Evolutionary conservation across 2,113 vertebrate species (phyloP).

Genomic region (Ovibos moschatus): DNA sequence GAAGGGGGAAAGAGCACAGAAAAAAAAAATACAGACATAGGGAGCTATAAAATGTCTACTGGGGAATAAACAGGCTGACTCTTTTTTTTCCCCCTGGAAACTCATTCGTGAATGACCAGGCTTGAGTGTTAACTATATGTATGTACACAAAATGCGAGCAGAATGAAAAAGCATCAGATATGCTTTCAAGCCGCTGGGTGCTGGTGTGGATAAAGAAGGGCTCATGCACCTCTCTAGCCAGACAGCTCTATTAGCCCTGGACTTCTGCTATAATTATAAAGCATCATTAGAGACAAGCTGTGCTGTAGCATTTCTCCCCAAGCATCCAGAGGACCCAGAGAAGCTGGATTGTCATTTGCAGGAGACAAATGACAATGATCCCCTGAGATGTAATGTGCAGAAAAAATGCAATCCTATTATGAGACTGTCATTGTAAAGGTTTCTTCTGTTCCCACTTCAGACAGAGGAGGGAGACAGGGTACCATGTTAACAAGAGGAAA

Average conservation of each 20-base stretch:
- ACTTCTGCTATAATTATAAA: slow-evolving; percentile 67
- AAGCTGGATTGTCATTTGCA: slow-evolving; percentile 52
- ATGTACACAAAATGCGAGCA: slow-evolving; percentile 23
- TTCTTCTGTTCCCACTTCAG: slow-evolving; percentile 59
- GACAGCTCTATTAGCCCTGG: slow-evolving; percentile 51
- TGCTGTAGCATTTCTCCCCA: slow-evolving; percentile 31
- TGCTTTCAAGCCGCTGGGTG: neutral
- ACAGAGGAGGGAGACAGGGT: slow-evolving; percentile 71
- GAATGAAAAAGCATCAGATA: slow-evolving; percentile 27
- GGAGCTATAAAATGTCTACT: neutral
- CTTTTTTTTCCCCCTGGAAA: neutral
- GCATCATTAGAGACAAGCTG: slow-evolving; percentile 33
- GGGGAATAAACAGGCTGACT: neutral
- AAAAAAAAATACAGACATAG: neutral
- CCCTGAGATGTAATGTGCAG: slow-evolving; percentile 30
- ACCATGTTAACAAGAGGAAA: slow-evolving; percentile 1
- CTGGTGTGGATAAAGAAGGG: neutral
- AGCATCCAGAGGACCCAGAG: slow-evolving; percentile 19
- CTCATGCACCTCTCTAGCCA: slow-evolving; percentile 4
- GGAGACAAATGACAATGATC: slow-evolving; percentile 54
- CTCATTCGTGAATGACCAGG: neutral
- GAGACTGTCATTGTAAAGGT: slow-evolving; percentile 13
- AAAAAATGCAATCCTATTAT: slow-evolving; percentile 2
- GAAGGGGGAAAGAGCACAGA: neutral
- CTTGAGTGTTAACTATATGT: slow-evolving; percentile 12